Evolutionary conservation across 2,113 vertebrate genomes (phyloP).

Genomic region (Bufo bufo): DNA sequence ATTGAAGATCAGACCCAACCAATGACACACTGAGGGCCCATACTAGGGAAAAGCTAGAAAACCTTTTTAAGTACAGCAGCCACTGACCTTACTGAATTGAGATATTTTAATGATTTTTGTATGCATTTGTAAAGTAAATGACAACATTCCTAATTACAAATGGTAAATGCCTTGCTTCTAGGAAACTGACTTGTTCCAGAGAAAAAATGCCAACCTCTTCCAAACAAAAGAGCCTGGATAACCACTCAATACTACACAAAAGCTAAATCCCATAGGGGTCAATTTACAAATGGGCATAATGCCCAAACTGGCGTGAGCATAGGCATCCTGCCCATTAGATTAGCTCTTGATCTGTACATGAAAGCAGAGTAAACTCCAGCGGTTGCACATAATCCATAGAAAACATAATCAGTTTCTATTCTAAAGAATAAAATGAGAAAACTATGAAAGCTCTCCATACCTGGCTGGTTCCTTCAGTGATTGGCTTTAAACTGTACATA

Average conservation of each 20-base stretch:
- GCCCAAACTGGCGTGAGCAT: constrained; percentile 15
- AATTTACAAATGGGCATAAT: constrained; percentile 20
- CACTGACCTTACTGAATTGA: neutral
- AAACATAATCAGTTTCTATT: constrained; percentile 21
- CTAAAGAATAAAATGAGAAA: neutral
- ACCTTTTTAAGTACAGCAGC: neutral
- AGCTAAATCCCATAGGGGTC: constrained; percentile 22
- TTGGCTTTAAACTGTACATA: neutral
- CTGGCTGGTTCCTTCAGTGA: neutral
- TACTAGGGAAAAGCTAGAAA: too few species aligned
- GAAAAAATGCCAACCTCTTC: neutral
- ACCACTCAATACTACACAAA: constrained; percentile 10
- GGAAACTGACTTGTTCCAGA: neutral
- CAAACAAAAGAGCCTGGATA: constrained; percentile 1
- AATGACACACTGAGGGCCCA: too few species aligned
- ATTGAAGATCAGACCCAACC: too few species aligned
- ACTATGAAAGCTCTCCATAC: neutral
- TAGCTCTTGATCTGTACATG: constrained; percentile 6
- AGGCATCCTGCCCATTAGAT: constrained; percentile 12
- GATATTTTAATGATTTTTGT: neutral
- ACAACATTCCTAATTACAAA: neutral
- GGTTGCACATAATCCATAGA: neutral
- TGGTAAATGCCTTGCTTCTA: neutral
- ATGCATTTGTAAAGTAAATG: neutral
- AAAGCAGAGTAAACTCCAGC: constrained; percentile 13